phyloP scores from a whole-genome alignment of 2,113 vertebrate genomes.

The Varanus salvator region DNA sequence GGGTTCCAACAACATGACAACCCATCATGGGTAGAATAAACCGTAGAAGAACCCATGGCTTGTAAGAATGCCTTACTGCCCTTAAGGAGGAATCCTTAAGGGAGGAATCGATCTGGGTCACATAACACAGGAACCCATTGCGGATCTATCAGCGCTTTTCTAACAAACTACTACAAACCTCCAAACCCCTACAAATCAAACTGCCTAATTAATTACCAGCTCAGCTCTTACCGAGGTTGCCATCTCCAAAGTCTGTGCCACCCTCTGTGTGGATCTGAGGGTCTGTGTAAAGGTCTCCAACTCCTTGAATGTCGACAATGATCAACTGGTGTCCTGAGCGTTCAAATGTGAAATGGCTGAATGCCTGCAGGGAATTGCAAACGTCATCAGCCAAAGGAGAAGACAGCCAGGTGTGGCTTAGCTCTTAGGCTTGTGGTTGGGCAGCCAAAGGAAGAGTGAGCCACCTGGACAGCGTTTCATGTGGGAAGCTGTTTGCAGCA shows the following conservation, averaged over 20 bases:
- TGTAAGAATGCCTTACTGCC: no score
- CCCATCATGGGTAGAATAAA: no score
- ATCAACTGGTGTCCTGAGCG: constrained; percentile 97
- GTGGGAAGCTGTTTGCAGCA: neutral
- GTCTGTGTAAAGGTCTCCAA: constrained; percentile 97
- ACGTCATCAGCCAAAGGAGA: neutral
- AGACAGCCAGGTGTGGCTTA: neutral
- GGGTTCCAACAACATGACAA: no score
- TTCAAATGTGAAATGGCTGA: constrained; percentile 97
- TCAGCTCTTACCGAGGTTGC: constrained; percentile 88
- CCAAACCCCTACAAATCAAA: neutral
- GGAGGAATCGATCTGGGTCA: no score
- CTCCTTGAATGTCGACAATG: constrained; percentile 97
- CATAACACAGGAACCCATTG: no score
- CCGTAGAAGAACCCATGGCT: no score
- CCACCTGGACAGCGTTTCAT: neutral
- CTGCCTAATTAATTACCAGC: no score
- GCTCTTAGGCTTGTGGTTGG: rapidly evolving
- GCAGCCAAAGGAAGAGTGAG: neutral
- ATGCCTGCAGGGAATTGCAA: constrained; percentile 80
- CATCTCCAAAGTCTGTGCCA: constrained; percentile 95
- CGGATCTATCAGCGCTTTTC: neutral
- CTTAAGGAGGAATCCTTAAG: no score
- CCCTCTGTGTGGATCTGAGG: constrained; percentile 96
- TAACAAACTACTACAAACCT: neutral